Base-by-base conservation (phyloP, 2,113 vertebrate genomes). In the Paracanthobrama guichenoti region DNA sequence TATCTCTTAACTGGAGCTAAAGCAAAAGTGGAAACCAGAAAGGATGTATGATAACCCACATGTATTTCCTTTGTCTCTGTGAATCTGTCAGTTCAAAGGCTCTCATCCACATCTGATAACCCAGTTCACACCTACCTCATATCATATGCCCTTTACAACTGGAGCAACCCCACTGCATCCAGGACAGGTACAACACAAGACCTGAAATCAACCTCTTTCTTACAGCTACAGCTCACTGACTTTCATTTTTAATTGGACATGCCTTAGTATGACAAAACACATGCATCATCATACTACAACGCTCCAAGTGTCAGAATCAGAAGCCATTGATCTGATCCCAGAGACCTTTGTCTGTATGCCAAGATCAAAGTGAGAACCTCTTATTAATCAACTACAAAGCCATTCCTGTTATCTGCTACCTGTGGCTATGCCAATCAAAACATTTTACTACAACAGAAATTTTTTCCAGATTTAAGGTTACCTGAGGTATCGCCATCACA, bases 81-180 rank as follows among this genome's bases (percentile, higher is more conserved):
- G 62, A 86, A 85, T 48, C 77, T 87, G 90, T 88, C 88, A 88
- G 90, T 91, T 93, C 89, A 92, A 93, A 92, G 86, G 75, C 35
- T 87, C 86, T 66, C 62, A 80, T 84, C 82, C 66, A 73, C 59
- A 14, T 87, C 74, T 84, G 76, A 88, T 81, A 87, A 87, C 50
- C 72, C 60, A 84, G 72, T 81, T 78, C 71, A 72, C 72, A 74
- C 72, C 35, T 50, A 66, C 55, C 57, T 86, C 46, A 85, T 88
- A 84, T 87, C 66, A 26, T 64, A 87, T 83, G 77, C 72, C 82
- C 80, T 91, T 91, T 89, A 81, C 86, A 50, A 84, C 67, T 20
- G 12, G 64, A 39, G 62, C 24, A 53, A 26, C 18, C 42, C 26
- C 2, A 14, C 1, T 73, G 22, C 13, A 60, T 18, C 6, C 26